Conservation (phyloP, 1,140 invertebrate species). For the Lepidotrigona ventralis region DNA sequence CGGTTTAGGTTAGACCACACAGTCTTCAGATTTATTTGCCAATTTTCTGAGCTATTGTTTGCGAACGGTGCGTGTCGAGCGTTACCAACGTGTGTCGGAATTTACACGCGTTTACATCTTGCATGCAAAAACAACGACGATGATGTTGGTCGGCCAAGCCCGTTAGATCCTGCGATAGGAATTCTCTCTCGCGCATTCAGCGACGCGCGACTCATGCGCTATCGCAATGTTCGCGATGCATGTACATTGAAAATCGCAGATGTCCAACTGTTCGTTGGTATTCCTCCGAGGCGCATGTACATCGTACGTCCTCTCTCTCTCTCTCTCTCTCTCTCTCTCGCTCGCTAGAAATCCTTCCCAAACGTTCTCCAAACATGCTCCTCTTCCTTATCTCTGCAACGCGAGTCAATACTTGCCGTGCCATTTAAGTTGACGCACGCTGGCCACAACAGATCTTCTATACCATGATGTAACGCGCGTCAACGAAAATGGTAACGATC, state of each 20-base stretch:
- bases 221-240: neutral
- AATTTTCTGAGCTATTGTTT: neutral
- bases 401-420: constrained; percentile 32
- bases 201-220: neutral
- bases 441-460: neutral
- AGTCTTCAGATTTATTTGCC: too few relatives aligned
- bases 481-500: constrained; percentile 9
- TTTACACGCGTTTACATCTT: neutral
- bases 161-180: constrained; percentile 1
- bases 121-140: neutral
- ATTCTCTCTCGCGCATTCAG: constrained; percentile 16
- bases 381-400: constrained; percentile 9
- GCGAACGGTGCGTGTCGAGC: too few relatives aligned
- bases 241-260: constrained; percentile 18
- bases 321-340: neutral
- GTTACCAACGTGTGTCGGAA: neutral
- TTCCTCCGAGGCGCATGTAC: neutral
- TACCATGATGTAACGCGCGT: neutral
- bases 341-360: neutral
- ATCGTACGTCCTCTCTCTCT: neutral
- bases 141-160: neutral
- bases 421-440: neutral
- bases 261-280: neutral
- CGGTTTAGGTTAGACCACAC: too few relatives aligned
- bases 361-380: constrained; percentile 9